Percentiles rank a stretch among this genome's conserved stretches.
Conservation (phyloP, 2,888 invertebrate genomes). For the Agelastica alni region DNA sequence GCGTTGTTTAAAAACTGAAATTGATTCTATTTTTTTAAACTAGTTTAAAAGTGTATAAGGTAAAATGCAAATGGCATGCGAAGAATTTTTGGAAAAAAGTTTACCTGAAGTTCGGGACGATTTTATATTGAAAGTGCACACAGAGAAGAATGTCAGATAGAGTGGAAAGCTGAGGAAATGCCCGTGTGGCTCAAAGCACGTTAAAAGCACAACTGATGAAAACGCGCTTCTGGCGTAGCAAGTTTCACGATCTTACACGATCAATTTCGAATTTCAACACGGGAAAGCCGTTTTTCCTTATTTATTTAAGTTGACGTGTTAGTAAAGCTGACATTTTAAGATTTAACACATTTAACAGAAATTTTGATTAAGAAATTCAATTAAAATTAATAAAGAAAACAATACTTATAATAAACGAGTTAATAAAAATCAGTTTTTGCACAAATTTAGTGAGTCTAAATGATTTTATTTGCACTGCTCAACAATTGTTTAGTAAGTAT, state of each 20-base stretch:
- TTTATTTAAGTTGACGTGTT: constrained; percentile 21
- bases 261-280: constrained; percentile 22
- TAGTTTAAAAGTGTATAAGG: not conserved
- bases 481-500: no score
- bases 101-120: constrained; percentile 17
- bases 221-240: constrained; percentile 41
- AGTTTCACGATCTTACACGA: constrained; percentile 38
- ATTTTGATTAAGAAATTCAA: no score
- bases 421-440: no score
- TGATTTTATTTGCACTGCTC: no score
- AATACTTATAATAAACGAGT: no score
- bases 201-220: constrained; percentile 50
- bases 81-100: constrained; percentile 1
- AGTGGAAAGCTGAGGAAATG: constrained; percentile 35
- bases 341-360: no score
- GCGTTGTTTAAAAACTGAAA: no score
- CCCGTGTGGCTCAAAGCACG: constrained; percentile 42
- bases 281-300: constrained; percentile 31
- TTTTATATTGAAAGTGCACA: constrained; percentile 19
- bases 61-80: not conserved
- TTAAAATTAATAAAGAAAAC: no score
- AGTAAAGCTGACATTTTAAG: no score
- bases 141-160: constrained; percentile 30
- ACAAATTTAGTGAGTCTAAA: no score
- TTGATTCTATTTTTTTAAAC: no score